phyloP scores from a whole-genome alignment of 2,888 invertebrate species.

The Drosophila dives region DNA sequence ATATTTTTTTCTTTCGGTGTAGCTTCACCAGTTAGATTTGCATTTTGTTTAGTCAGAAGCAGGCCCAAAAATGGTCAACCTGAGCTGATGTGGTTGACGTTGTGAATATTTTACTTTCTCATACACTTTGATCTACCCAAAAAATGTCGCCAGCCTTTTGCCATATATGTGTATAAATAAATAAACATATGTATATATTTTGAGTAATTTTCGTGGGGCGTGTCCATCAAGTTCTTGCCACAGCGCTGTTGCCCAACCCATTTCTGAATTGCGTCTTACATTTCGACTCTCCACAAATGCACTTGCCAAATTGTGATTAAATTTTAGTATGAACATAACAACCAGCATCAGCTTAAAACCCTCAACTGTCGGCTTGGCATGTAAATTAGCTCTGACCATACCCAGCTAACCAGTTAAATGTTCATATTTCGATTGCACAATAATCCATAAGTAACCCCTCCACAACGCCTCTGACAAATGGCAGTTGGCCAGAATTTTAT shows the following conservation, averaged over 20 bases:
- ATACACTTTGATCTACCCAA: conserved; percentile 31
- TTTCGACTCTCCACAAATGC: conserved; percentile 12
- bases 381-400: conserved; percentile 22
- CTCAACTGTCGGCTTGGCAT: conserved; percentile 11
- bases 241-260: conserved; percentile 29
- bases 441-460: neutral
- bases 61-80: conserved; percentile 25
- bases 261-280: conserved; percentile 36
- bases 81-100: conserved; percentile 14
- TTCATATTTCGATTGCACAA: conserved; percentile 26
- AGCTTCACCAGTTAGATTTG: conserved; percentile 23
- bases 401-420: conserved; percentile 26
- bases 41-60: conserved; percentile 32
- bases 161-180: conserved; percentile 9
- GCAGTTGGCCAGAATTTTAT: neutral
- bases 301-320: conserved; percentile 9
- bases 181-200: neutral
- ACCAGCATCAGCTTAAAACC: neutral
- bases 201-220: conserved; percentile 23
- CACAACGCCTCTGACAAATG: neutral
- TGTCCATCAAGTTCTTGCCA: conserved; percentile 27
- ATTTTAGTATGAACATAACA: conserved; percentile 1
- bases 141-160: conserved; percentile 22
- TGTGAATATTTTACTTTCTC: conserved; percentile 30
- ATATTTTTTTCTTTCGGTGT: neutral